These are phyloP conservation scores for Nyctereutes procyonoides DNA, from an alignment of 2,113 vertebrate genomes.

Conservation along the genomic window DNA sequence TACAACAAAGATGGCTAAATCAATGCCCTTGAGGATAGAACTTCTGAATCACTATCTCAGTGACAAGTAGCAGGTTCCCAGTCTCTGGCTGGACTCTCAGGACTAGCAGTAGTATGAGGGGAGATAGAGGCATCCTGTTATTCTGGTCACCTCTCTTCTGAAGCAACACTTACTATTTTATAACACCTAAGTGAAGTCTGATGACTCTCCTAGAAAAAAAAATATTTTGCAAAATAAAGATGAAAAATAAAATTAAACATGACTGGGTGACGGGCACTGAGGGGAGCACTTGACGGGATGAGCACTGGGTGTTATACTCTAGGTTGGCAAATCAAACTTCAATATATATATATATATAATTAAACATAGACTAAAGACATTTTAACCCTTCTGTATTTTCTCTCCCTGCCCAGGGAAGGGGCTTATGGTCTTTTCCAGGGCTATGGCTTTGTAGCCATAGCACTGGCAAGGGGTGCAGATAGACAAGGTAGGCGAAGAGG, in stretches of 20 bases:
- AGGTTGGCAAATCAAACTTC: too few species aligned
- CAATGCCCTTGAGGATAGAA: neutral
- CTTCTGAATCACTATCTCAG: neutral
- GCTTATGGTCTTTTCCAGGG: neutral
- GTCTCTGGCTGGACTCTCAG: neutral
- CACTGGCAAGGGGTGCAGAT: neutral
- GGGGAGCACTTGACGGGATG: too few species aligned
- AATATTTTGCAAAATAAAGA: neutral
- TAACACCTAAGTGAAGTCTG: neutral
- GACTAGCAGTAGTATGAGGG: neutral
- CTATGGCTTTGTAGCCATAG: neutral
- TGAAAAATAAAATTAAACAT: neutral
- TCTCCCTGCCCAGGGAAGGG: neutral
- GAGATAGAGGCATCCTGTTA: too few species aligned
- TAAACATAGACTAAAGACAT: neutral
- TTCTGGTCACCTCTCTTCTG: neutral
- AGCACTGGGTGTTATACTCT: too few species aligned
- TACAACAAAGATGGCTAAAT: neutral
- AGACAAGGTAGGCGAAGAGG: too few species aligned
- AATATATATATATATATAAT: too few species aligned
- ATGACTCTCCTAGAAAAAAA: neutral
- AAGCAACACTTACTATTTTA: neutral
- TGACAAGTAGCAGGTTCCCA: neutral
- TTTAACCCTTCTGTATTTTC: neutral
- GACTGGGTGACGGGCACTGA: too few species aligned